These are phyloP conservation scores for Notamacropus eugenii DNA, from an alignment of 2,797 vertebrate genomes.

Conservation along the genomic window DNA sequence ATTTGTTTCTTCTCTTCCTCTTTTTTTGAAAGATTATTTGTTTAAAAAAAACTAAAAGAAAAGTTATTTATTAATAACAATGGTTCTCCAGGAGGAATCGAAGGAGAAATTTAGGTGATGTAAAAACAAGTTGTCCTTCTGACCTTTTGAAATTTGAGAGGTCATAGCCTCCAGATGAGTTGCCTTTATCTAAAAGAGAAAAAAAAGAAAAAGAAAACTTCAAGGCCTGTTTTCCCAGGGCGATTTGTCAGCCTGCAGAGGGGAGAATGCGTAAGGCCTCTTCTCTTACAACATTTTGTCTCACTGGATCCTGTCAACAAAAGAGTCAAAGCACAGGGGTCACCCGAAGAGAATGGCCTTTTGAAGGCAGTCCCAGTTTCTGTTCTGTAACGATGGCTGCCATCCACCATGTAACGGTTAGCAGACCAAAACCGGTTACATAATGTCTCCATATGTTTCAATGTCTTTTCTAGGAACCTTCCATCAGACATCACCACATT, in stretches of 20 bases:
- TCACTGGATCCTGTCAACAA: neutral
- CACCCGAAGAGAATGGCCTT: neutral
- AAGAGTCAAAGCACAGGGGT: neutral
- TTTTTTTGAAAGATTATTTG: neutral
- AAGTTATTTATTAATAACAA: neutral
- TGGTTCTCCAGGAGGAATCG: neutral
- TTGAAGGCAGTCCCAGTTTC: neutral
- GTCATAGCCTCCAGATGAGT: neutral
- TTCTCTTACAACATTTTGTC: neutral
- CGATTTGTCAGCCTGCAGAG: neutral
- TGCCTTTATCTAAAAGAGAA: neutral
- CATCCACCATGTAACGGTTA: neutral
- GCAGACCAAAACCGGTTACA: neutral
- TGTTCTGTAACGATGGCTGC: neutral
- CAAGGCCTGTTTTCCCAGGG: neutral
- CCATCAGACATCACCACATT: neutral
- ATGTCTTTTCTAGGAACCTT: neutral
- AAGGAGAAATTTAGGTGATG: neutral
- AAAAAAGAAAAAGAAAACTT: neutral
- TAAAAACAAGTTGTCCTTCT: neutral
- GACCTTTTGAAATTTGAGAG: neutral
- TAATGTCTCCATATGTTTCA: neutral
- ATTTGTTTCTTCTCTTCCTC: neutral
- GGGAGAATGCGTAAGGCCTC: neutral
- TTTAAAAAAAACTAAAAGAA: neutral